Conservation (phyloP, 2,888 invertebrate species). For the Drosophila mayaguana region DNA sequence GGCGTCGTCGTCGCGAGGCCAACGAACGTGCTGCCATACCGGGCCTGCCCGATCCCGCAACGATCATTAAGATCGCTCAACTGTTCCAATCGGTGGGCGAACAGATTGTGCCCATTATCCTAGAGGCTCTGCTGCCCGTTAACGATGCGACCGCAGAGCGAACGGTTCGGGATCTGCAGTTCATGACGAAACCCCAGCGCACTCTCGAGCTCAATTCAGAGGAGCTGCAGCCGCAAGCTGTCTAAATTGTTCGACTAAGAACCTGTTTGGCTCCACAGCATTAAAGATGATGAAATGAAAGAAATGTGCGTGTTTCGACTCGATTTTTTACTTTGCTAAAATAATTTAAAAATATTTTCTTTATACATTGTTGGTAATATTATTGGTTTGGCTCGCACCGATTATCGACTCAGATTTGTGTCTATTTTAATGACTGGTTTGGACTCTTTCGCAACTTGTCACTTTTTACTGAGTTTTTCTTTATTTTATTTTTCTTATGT, state of each 20-base stretch:
- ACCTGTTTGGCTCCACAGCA: neutral
- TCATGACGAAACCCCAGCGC: slow-evolving; percentile 59
- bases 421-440: neutral
- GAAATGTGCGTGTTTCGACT: neutral
- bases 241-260: neutral
- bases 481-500: neutral
- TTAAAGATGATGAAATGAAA: neutral
- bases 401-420: neutral
- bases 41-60: slow-evolving; percentile 81
- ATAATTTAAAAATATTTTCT: neutral
- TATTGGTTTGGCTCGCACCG: neutral
- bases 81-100: slow-evolving; percentile 80
- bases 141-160: slow-evolving; percentile 56
- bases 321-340: neutral
- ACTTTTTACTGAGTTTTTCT: neutral
- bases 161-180: slow-evolving; percentile 46
- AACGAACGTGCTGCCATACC: slow-evolving; percentile 62
- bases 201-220: slow-evolving; percentile 34
- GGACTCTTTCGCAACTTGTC: neutral
- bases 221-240: slow-evolving; percentile 36
- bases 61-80: slow-evolving; percentile 81
- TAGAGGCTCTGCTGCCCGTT: slow-evolving; percentile 70
- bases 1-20: slow-evolving; percentile 49
- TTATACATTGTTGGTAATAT: no score
- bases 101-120: slow-evolving; percentile 78